Percentiles rank a stretch among this genome's conserved stretches.
These are phyloP conservation scores for Chunga burmeisteri DNA, from an alignment of 2,113 vertebrate species.

Conservation along the genomic window DNA sequence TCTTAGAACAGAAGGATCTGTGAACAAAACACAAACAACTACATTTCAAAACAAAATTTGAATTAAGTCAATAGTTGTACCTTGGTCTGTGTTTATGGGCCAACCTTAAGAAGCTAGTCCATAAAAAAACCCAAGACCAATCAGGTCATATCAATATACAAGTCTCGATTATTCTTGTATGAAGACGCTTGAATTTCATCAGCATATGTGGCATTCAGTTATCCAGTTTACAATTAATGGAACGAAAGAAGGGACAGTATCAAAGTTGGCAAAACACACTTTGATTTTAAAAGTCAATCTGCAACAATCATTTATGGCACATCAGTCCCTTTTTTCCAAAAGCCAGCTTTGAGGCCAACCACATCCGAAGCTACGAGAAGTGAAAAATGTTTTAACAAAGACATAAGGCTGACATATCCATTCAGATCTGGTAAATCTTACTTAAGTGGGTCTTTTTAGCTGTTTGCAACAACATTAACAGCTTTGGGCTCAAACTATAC, in stretches of 20 bases:
- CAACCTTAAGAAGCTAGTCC: not conserved
- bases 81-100: not conserved
- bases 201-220: not conserved
- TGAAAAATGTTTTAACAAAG: not conserved
- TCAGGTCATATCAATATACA: not conserved
- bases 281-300: not conserved
- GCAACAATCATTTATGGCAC: not conserved
- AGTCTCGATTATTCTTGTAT: not conserved
- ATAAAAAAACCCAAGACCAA: not conserved
- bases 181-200: not conserved
- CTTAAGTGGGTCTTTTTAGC: not conserved
- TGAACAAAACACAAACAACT: not conserved
- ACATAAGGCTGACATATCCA: not conserved
- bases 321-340: not conserved
- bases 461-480: not conserved
- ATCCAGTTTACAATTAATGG: not conserved
- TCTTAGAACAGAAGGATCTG: conserved; percentile 91
- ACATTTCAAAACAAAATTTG: not conserved
- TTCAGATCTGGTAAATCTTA: not conserved
- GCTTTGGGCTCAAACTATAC: not conserved
- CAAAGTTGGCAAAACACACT: not conserved
- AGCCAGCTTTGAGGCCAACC: not conserved
- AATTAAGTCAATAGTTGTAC: not conserved
- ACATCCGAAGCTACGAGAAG: not conserved
- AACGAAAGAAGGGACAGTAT: not conserved